Evolutionary conservation across 2,797 vertebrate species (phyloP), one percentile per base, ranked within the genome.

Genomic region (Synanceia verrucosa): DNA sequence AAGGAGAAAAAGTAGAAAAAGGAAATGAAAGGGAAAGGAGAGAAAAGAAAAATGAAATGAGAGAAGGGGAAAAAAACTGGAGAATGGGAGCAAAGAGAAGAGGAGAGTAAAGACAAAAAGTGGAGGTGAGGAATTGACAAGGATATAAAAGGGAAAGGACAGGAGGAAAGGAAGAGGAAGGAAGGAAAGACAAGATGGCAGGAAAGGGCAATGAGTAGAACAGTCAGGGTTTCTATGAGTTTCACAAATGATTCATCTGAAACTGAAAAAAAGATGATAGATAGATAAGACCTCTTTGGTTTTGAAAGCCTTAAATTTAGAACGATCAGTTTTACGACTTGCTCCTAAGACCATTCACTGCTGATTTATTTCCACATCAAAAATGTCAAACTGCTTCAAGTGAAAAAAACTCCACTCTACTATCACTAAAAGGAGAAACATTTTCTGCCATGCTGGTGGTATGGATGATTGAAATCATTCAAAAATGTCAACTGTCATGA

Each of bases 71-170:
- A 23, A 37, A n/a, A n/a, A n/a, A n/a, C n/a, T n/a, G n/a, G n/a
- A n/a, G n/a, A n/a, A n/a, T n/a, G n/a, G 47, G 8, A 69, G 33
- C 43, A 19, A 5, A 14, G n/a, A 51, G 46, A 4, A 24, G 14
- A 4, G 60, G n/a, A 46, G 36, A 59, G 28, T 48, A 51, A n/a
- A 51, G 51, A 24, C 37, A 41, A 62, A 50, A 58, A 72, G n/a
- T 9, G 62, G 63, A 76, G 36, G 16, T 16, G 36, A 37, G 36
- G 16, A 39, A 39, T n/a, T n/a, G n/a, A n/a, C n/a, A n/a, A 8
- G 18, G 14, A 26, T 33, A 1, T 9, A 2, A 28, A 10, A 18
- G 29, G 24, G 18, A 18, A 43, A 9, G 26, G 26, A 44, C 19
- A 2, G 23, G 29, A 52, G 24, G 13, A 16, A 4, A 43, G 4